Evolutionary conservation across 2,888 invertebrate species (phyloP).

Genomic region (Teinopalpus imperialis): DNA sequence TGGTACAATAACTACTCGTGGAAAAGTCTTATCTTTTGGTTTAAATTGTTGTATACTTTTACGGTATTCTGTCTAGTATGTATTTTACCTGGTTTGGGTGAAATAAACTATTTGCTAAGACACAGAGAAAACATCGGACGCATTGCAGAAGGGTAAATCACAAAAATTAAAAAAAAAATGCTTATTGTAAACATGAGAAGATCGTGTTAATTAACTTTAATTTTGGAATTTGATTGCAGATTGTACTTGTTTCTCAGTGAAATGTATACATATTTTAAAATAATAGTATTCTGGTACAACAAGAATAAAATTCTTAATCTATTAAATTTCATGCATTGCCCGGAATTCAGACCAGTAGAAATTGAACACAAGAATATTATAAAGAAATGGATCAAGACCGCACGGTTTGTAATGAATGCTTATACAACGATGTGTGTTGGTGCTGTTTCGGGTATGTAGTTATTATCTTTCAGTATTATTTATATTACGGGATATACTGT

Average conservation of each 20-base stretch:
- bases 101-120: slow-evolving; percentile 85
- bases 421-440: slow-evolving; percentile 73
- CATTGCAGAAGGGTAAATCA: slow-evolving; percentile 80
- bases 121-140: slow-evolving; percentile 83
- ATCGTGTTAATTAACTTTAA: not conserved
- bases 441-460: slow-evolving; percentile 64
- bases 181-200: not conserved
- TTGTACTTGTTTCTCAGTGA: slow-evolving; percentile 75
- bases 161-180: slow-evolving; percentile 15
- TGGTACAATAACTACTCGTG: slow-evolving; percentile 64
- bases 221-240: slow-evolving; percentile 43
- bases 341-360: slow-evolving; percentile 66
- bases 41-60: slow-evolving; percentile 56
- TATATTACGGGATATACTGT: no score
- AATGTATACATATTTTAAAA: slow-evolving; percentile 76
- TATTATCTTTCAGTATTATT: no score
- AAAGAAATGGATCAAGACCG: slow-evolving; percentile 59
- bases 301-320: slow-evolving; percentile 61
- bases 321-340: slow-evolving; percentile 59
- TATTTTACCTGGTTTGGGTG: slow-evolving; percentile 79
- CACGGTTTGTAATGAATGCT: slow-evolving; percentile 68
- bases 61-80: slow-evolving; percentile 70
- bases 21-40: slow-evolving; percentile 51
- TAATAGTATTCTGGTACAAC: slow-evolving; percentile 71
- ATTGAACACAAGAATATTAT: slow-evolving; percentile 62